These are phyloP conservation scores for Mesocricetus auratus DNA, from an alignment of 2,113 vertebrate genomes.

Conservation along the genomic window DNA sequence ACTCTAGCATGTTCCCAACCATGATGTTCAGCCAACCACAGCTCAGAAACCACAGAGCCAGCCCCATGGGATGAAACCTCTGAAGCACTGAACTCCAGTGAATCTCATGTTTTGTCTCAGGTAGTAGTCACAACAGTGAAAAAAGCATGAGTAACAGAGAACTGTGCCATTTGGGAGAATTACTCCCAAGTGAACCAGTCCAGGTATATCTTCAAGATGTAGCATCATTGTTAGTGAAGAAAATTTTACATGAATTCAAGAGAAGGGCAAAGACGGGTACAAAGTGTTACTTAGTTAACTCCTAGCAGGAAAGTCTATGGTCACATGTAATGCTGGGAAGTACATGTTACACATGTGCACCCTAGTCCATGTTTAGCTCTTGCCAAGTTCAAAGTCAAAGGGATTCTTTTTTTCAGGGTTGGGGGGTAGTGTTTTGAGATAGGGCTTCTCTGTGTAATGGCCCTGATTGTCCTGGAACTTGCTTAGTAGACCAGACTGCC, in stretches of 20 bases:
- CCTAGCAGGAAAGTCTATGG: neutral
- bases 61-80: neutral
- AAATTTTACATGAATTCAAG: neutral
- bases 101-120: neutral
- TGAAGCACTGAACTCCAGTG: neutral
- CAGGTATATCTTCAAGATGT: neutral
- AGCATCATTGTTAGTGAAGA: neutral
- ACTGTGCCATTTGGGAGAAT: neutral
- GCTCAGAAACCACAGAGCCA: neutral
- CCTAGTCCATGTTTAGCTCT: neutral
- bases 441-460: no score
- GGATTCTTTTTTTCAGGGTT: no score
- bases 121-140: neutral
- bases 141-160: neutral
- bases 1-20: neutral
- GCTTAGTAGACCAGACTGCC: no score
- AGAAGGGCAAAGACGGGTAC: neutral
- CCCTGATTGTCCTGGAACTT: no score
- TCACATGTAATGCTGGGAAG: neutral
- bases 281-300: neutral
- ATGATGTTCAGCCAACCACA: neutral
- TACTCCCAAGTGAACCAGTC: neutral
- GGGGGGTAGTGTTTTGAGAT: no score
- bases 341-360: neutral
- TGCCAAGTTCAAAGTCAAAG: neutral